Base-by-base conservation (phyloP, 2,113 vertebrate genomes). In the Syngnathoides biaculeatus region DNA sequence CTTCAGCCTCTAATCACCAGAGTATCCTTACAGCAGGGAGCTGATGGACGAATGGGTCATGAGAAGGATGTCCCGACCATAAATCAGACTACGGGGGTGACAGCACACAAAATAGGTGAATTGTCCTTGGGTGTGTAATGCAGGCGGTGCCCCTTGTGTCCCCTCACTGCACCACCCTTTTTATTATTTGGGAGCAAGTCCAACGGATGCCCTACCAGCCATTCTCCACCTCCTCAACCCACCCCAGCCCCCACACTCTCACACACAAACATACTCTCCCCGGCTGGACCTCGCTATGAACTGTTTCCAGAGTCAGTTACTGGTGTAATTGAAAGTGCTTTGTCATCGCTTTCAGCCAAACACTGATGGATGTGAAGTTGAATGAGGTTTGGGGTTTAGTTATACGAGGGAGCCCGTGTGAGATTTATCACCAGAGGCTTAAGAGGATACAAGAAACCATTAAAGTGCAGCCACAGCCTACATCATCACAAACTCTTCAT, bases 331-430 rank as follows among this genome's bases (percentile, higher is more conserved):
- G 91, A 92, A 92, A 93, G 90, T 90, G 91, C 90, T 94, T 94
- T 94, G 91, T 93, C 92, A 92, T 93, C 92, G 89, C 93, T 94
- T 94, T 93, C 91, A 90, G 91, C 92, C 82, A 90, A 95, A 92
- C 92, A 92, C 88, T 93, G 94, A 95, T 93, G 91, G 91, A 94
- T 94, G 94, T 93, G 92, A 89, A 94, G 89, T 93, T 92, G 93
- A 95, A 95, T 94, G 94, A 90, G 90, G 91, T 92, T 94, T 94
- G 92, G 94, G 90, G 93, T 95, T 94, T 93, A 92, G 92, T 94
- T 93, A 93, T 93, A 93, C 87, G 88, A 82, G 87, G 74, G 85
- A 92, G 92, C 89, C 87, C 68, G 90, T 79, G 83, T 81, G 90
- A 96, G 92, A 95, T 94, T 93, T 94, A 94, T 94, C 93, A 93